Percentiles rank a stretch among this genome's conserved stretches.
These are phyloP conservation scores for Nasonia vitripennis DNA, from an alignment of 1,140 invertebrate genomes.

Conservation along the genomic window DNA sequence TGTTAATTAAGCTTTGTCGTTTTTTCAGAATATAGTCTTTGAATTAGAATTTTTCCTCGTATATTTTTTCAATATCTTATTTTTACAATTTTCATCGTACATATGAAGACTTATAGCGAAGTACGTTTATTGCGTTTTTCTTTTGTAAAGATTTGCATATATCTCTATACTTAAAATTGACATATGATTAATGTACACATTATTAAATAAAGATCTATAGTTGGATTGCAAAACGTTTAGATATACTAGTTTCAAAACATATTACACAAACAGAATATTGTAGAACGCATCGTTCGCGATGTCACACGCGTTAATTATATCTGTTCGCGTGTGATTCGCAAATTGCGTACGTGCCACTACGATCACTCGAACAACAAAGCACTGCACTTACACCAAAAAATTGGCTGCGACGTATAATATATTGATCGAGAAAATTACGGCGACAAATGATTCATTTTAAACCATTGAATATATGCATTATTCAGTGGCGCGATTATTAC, in stretches of 20 bases:
- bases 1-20: too few relatives aligned
- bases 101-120: not conserved
- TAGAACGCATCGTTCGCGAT: not conserved
- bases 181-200: not conserved
- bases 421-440: not conserved
- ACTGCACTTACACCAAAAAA: not conserved
- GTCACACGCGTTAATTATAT: not conserved
- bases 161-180: not conserved
- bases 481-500: too few relatives aligned
- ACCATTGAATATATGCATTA: too few relatives aligned
- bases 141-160: not conserved
- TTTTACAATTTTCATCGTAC: not conserved
- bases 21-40: too few relatives aligned
- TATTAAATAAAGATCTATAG: not conserved
- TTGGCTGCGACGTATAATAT: not conserved
- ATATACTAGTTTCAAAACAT: not conserved
- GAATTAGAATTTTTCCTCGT: not conserved
- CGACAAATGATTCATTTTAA: conserved; percentile 23
- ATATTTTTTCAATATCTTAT: not conserved
- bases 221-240: not conserved
- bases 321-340: not conserved
- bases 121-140: not conserved
- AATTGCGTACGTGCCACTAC: not conserved
- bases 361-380: not conserved
- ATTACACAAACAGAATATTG: not conserved